A percentile compares a stretch with the other conserved stretches of the same genome.
phyloP scores from a whole-genome alignment of 2,888 invertebrate species.

The Holacanthella duospinosa region DNA sequence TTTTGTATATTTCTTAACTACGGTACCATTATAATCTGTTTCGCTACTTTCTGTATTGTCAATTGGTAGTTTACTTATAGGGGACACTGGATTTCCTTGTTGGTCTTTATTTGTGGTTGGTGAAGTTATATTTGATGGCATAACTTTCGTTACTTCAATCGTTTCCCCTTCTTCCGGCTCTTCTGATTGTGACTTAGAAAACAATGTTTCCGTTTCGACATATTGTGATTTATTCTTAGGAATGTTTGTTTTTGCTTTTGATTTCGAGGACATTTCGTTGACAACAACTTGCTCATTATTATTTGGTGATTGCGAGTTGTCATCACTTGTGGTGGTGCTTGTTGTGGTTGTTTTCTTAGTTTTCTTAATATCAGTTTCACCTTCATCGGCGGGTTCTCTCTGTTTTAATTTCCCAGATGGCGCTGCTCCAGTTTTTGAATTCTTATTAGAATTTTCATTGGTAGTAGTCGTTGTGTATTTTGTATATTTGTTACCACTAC shows the following conservation, averaged over 20 bases:
- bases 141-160: background rate
- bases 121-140: background rate
- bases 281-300: background rate
- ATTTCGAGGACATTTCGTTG: background rate
- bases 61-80: background rate
- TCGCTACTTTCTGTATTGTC: background rate
- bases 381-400: background rate
- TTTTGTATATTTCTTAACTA: background rate
- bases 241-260: background rate
- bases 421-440: background rate
- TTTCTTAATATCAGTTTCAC: background rate
- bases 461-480: too few relatives aligned
- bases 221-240: too few relatives aligned
- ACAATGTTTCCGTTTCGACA: too few relatives aligned
- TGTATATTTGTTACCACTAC: too few relatives aligned
- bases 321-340: too few relatives aligned
- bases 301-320: background rate
- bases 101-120: background rate
- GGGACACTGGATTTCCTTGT: background rate
- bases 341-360: background rate
- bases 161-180: background rate
- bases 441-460: background rate
- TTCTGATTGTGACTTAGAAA: too few relatives aligned
- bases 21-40: background rate
- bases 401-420: too few relatives aligned